Conservation (phyloP, 2,113 vertebrate species). For the Brachypteracias leptosomus region DNA sequence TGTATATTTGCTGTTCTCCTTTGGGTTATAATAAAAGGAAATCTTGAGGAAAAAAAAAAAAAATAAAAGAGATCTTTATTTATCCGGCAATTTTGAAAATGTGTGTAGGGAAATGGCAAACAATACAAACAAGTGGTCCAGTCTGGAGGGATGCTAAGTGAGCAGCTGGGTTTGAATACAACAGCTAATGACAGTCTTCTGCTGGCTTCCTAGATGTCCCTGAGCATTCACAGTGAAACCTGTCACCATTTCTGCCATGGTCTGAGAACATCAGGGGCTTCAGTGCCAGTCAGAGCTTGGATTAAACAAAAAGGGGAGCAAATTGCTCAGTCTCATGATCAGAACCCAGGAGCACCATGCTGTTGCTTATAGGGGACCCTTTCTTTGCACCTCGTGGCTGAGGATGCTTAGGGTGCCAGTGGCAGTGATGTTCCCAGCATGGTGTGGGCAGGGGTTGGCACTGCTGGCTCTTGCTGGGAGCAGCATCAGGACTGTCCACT, state of each 20-base stretch:
- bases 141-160: background rate
- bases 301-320: background rate
- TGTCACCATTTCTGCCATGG: background rate
- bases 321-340: rapidly evolving
- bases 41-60: background rate
- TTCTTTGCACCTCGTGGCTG: background rate
- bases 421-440: background rate
- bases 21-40: background rate
- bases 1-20: constrained; percentile 19
- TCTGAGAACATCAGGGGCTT: background rate
- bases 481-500: background rate
- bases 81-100: background rate
- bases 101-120: background rate
- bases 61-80: background rate
- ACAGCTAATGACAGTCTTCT: background rate
- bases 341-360: background rate
- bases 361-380: background rate
- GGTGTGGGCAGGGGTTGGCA: background rate
- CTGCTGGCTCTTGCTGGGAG: background rate
- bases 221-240: background rate
- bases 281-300: background rate
- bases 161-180: background rate
- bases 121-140: background rate
- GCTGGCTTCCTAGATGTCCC: background rate
- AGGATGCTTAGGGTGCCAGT: background rate